phyloP scores from a whole-genome alignment of 1,140 invertebrate species.

The Microplitis demolitor region DNA sequence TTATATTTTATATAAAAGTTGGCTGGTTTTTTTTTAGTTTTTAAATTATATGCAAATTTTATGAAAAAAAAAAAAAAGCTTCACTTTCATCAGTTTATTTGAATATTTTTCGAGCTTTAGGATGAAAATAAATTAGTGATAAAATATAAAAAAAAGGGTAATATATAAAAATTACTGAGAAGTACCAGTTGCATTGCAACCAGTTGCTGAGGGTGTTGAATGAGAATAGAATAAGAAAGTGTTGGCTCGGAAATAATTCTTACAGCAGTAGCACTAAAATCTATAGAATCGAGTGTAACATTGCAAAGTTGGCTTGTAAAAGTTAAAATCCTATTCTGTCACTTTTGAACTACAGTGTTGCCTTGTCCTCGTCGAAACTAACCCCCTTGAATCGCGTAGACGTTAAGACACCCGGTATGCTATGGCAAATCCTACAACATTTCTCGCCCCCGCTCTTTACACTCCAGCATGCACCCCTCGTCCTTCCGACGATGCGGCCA shows the following conservation, averaged over 20 bases:
- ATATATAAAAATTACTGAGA: background rate
- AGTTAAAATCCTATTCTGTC: background rate
- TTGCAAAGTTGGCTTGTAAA: background rate
- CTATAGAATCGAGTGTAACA: too few species aligned
- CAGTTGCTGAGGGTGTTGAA: constrained; percentile 37
- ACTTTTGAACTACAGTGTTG: background rate
- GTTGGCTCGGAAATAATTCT: constrained; percentile 22
- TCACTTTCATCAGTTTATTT: too few species aligned
- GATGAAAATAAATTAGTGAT: background rate
- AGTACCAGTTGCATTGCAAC: constrained; percentile 49
- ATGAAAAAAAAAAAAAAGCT: too few species aligned
- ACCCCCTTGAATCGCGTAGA: background rate
- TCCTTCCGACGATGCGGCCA: constrained; percentile 41
- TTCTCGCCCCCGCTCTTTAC: constrained; percentile 18
- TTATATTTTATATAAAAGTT: too few species aligned
- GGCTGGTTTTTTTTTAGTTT: too few species aligned
- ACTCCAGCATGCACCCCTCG: constrained; percentile 24
- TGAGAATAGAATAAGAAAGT: background rate
- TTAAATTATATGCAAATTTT: too few species aligned
- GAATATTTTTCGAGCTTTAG: background rate
- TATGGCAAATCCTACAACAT: background rate
- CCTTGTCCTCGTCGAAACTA: background rate
- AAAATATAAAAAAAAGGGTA: background rate
- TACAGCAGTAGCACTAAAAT: background rate
- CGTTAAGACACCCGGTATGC: background rate